Conservation (phyloP, 2,113 vertebrate genomes). For the Lagenorhynchus albirostris region DNA sequence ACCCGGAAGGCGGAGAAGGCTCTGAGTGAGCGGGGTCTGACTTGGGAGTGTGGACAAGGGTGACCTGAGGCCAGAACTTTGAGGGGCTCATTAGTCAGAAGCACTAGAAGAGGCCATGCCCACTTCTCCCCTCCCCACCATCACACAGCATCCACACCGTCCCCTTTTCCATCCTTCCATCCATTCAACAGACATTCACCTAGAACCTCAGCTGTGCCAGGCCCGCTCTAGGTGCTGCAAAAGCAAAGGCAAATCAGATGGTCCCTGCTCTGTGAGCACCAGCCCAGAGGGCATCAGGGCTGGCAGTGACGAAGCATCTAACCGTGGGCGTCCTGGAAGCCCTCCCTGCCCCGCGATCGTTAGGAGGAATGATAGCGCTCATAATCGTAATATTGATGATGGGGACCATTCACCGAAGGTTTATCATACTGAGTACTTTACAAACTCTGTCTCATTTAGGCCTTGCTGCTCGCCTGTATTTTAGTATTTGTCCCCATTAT, state of each 20-base stretch:
- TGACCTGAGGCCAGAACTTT: not conserved
- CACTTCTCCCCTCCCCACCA: not conserved
- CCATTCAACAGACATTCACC: not conserved
- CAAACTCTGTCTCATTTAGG: not conserved
- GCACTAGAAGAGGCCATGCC: not conserved
- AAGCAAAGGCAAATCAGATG: not conserved
- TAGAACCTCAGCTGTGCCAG: not conserved
- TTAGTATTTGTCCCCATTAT: not conserved
- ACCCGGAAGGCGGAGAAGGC: not conserved
- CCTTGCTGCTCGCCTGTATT: not conserved
- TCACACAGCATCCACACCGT: not conserved
- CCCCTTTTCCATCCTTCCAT: not conserved
- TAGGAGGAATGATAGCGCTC: rapidly evolving
- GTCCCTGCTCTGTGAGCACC: not conserved
- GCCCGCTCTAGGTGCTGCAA: rapidly evolving
- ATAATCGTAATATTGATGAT: rapidly evolving
- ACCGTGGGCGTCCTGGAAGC: rapidly evolving
- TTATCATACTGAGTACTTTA: not conserved
- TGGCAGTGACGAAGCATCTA: no score
- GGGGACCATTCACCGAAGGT: rapidly evolving
- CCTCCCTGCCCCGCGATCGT: not conserved
- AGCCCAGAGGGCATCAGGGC: not conserved
- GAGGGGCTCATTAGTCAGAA: not conserved
- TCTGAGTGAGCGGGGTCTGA: not conserved
- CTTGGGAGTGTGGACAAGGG: not conserved